These are phyloP conservation scores for Drosophila recens DNA, from an alignment of 2,888 invertebrate genomes.

Conservation along the genomic window DNA sequence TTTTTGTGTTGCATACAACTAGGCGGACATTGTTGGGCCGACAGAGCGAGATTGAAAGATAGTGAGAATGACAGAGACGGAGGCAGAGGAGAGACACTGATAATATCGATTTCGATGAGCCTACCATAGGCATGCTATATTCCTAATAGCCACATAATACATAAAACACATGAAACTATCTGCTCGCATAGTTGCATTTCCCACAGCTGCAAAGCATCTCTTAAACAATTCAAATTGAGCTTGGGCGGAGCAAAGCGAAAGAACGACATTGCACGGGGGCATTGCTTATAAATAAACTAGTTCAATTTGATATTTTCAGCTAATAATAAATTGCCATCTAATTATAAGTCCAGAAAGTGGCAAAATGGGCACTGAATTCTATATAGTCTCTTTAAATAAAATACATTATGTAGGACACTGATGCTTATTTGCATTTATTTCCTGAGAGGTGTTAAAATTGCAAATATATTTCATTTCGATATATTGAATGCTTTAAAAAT, in stretches of 20 bases:
- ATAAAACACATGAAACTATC: constrained; percentile 11
- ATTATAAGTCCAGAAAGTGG: neutral
- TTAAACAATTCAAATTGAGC: constrained; percentile 30
- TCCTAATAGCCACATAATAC: constrained; percentile 16
- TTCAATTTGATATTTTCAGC: constrained; percentile 14
- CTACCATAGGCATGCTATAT: constrained; percentile 25
- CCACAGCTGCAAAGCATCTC: constrained; percentile 22
- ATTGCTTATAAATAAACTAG: constrained; percentile 23
- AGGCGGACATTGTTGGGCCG: constrained; percentile 29
- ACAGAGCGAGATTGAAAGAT: neutral
- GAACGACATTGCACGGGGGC: neutral
- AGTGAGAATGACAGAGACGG: constrained; percentile 1
- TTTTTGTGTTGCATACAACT: constrained; percentile 61
- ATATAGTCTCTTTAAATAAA: neutral
- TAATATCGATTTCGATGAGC: constrained; percentile 59
- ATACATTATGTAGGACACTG: neutral
- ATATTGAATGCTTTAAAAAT: no score
- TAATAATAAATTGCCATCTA: constrained; percentile 20
- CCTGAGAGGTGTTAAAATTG: neutral
- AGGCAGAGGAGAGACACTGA: neutral
- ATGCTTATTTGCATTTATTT: neutral
- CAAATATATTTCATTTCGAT: no score
- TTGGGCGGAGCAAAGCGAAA: neutral
- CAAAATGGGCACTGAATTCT: neutral
- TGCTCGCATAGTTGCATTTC: neutral